phyloP scores from a whole-genome alignment of 1,140 invertebrate genomes.

The Lordiphosa clarofinis region DNA sequence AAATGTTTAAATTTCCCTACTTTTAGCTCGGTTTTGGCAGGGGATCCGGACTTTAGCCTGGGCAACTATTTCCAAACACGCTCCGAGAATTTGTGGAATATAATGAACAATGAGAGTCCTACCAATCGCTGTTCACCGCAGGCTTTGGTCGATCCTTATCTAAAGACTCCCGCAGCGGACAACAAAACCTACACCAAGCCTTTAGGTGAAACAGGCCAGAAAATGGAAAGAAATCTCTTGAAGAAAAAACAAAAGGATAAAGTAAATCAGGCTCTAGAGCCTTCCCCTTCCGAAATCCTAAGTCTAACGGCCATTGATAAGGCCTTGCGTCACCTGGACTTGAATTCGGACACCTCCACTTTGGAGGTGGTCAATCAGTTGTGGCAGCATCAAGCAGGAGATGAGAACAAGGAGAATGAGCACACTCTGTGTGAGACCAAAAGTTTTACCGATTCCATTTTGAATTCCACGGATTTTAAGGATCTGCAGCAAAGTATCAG shows the following conservation, averaged over 20 bases:
- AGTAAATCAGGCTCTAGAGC: constrained; percentile 26
- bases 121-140: constrained; percentile 16
- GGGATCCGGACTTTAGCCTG: constrained; percentile 69
- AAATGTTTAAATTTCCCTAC: too few relatives aligned
- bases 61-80: constrained; percentile 68
- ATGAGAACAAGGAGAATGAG: constrained; percentile 48
- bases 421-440: constrained; percentile 40
- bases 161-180: constrained; percentile 53
- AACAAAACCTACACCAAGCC: constrained; percentile 68
- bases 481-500: constrained; percentile 48
- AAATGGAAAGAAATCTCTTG: constrained; percentile 41
- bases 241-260: constrained; percentile 44
- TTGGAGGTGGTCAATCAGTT: constrained; percentile 43
- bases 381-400: constrained; percentile 19
- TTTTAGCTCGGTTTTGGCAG: constrained; percentile 56
- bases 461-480: constrained; percentile 61
- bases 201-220: constrained; percentile 10
- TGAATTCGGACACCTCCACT: constrained; percentile 56
- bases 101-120: constrained; percentile 39
- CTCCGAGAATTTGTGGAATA: constrained; percentile 63
- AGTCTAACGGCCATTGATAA: constrained; percentile 70
- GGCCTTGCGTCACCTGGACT: constrained; percentile 51
- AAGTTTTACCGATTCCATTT: constrained; percentile 68
- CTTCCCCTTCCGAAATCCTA: constrained; percentile 56
- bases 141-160: constrained; percentile 12